Evolutionary conservation across 2,888 invertebrate genomes (phyloP).

Genomic region (Zelleria hepariella): DNA sequence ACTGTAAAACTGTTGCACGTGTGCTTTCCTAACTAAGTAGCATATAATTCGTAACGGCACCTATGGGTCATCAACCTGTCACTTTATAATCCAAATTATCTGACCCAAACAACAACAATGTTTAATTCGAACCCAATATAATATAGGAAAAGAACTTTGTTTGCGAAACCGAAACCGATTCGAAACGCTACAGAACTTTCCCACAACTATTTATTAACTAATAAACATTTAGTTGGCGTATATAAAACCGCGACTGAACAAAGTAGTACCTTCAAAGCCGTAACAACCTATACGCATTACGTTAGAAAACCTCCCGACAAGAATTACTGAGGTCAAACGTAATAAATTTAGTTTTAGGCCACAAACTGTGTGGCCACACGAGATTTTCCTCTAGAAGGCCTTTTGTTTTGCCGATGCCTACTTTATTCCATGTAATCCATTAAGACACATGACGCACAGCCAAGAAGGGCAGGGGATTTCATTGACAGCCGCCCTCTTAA

Average conservation of each 20-base stretch:
- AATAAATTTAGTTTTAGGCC: constrained; percentile 69
- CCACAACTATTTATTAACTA: constrained; percentile 58
- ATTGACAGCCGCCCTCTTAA: constrained; percentile 62
- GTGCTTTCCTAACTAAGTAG: no score
- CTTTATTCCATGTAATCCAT: constrained; percentile 67
- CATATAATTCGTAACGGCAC: no score
- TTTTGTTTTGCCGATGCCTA: constrained; percentile 67
- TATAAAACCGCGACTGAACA: constrained; percentile 56
- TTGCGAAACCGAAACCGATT: constrained; percentile 28
- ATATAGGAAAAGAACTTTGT: background rate
- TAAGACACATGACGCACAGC: constrained; percentile 63
- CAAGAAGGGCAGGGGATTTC: constrained; percentile 48
- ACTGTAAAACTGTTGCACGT: no score
- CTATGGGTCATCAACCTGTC: no score
- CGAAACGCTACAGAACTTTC: constrained; percentile 24
- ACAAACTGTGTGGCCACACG: constrained; percentile 55
- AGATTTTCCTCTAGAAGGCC: constrained; percentile 49
- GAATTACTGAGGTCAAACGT: constrained; percentile 69
- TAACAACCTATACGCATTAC: constrained; percentile 56
- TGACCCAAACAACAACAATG: background rate
- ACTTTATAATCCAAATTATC: no score
- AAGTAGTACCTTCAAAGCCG: constrained; percentile 53
- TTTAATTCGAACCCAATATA: background rate
- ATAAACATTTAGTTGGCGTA: constrained; percentile 61
- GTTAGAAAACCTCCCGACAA: constrained; percentile 59